Base-by-base conservation (phyloP, 1,140 invertebrate genomes). In the Drosophila bocqueti region DNA sequence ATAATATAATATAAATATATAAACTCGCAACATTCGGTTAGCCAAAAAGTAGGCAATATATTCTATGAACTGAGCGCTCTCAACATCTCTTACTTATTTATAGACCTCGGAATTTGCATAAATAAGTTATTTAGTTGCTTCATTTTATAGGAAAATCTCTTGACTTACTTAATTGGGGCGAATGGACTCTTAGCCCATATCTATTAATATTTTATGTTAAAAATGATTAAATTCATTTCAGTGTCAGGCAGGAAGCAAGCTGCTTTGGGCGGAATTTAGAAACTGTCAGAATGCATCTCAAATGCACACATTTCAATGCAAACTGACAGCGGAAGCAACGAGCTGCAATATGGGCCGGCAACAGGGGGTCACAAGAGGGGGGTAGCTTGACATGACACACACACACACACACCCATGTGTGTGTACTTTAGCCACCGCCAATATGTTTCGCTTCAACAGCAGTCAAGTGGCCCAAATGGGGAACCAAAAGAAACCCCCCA, bases 381-480 rank as follows among this genome's bases (percentile, higher is more conserved):
- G 34, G 3, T 5, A 5, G 11, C 10, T 0, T 34, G 31, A 8
- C 31, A 31, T 9, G 31, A 10, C 31, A 34, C 31, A 34, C 31
- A 16, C 42, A 10, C 31, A 16, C 42, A 10, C n/a, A 29, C 5
- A 38, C 10, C 34, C 40, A 46, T 7, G 18, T 13, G 34, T 21
- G 62, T 16, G 49, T 31, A 38, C 21, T 36, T 45, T 31, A 29
- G 69, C 52, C 54, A 58, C 46, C 34, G 71, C 67, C 71, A 73
- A 74, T 84, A 83, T 76, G 81, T 68, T 84, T 54, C 46, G 67
- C 79, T 59, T 77, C 59, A 81, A 71, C 72, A 69, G 77, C 78
- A 84, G 62, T 84, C 73, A 84, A 84, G 81, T 84, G 81, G 77
- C 77, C 73, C 57, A 79, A 82, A 76, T 75, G 64, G 72, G 72